Evolutionary conservation across 2,113 vertebrate genomes (phyloP), one percentile per base, ranked within the genome.

Genomic region (Myotis davidii): DNA sequence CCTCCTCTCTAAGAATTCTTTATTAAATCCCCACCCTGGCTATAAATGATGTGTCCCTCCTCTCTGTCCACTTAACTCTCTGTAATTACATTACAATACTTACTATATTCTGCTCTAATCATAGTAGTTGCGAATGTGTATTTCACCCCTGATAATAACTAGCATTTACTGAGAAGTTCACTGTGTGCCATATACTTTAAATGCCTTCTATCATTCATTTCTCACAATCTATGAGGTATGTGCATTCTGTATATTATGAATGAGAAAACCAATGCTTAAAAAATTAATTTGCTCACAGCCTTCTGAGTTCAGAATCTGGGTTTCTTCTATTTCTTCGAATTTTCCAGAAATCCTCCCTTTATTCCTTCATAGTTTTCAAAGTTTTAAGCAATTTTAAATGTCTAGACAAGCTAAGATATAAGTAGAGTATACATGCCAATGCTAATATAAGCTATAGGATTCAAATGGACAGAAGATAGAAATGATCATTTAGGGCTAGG

Each of bases 351-450:
- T 50, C 34, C 12, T 85, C 72, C 34, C 82, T 87, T 83, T 67
- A 17, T 74, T 84, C 20, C 16, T 69, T 6, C 21, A 39, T 42
- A n/a, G 29, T 85, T 59, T 90, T 86, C 42, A 48, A 85, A 69
- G n/a, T 92, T 89, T 95, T 32, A 85, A 93, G 64, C 48, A 81
- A 85, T 54, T 79, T 89, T 81, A 69, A 25, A 42, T 52, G n/a
- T 61, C 54, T 74, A 94, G 48, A 76, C 23, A 85, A 76, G 32
- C 29, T 85, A 77, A 65, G 45, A 45, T 94, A 3, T 70, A 74
- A 77, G 27, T 56, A 59, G 32, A 69, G 12, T 59, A 92, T 27
- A 48, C 12, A 39, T 69, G 29, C 23, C 17, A 1, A 6, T 29
- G 12, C 1, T 48, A 29, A 65, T 85, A 29, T 18, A 69, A 70